A percentile compares a stretch with the other conserved stretches of the same genome.
Conservation (phyloP, 2,888 invertebrate genomes). For the Dromius quadrimaculatus region DNA sequence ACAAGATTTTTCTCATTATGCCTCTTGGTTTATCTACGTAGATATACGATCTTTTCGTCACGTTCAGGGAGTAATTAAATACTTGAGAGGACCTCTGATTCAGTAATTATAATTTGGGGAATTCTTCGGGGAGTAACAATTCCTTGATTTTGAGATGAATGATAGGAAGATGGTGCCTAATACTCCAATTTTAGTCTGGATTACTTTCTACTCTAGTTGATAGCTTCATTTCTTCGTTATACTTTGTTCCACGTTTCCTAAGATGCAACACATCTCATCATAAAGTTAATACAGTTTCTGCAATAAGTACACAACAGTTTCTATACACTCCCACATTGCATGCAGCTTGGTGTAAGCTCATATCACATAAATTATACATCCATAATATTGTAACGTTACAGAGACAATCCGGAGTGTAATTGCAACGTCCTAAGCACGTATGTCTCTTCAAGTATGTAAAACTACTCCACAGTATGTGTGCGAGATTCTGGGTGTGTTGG, state of each 20-base stretch:
- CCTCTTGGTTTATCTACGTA: slow-evolving; percentile 35
- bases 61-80: slow-evolving; percentile 19
- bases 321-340: slow-evolving; percentile 2
- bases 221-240: neutral
- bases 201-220: too few species aligned
- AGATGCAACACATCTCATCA: neutral
- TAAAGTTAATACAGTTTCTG: slow-evolving; percentile 11
- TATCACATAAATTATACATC: slow-evolving; percentile 44
- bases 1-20: slow-evolving; percentile 50
- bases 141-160: neutral
- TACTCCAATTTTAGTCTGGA: too few species aligned
- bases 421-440: slow-evolving; percentile 24
- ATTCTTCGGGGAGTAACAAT: neutral
- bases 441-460: slow-evolving; percentile 42
- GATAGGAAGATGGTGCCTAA: too few species aligned
- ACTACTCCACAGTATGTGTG: neutral
- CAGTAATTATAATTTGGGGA: neutral
- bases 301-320: neutral
- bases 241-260: neutral
- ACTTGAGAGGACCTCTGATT: neutral
- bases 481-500: too few species aligned
- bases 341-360: slow-evolving; percentile 3
- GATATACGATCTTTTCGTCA: slow-evolving; percentile 15
- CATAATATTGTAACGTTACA: slow-evolving; percentile 38
- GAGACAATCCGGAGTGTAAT: slow-evolving; percentile 39